phyloP scores from a whole-genome alignment of 1,140 invertebrate species.

The Zaprionus davidi region DNA sequence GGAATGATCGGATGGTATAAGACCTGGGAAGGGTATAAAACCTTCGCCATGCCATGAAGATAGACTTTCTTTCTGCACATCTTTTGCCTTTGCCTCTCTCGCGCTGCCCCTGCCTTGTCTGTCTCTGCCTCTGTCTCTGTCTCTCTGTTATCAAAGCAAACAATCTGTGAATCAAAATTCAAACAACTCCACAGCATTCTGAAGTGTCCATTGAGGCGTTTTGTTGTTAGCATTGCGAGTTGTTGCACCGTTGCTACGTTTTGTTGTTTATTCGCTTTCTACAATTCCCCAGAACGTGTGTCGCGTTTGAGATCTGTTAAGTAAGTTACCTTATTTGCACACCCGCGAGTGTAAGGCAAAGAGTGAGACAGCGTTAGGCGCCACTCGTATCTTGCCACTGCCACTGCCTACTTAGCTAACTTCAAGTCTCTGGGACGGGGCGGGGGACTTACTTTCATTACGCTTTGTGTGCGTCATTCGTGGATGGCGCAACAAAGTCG shows the following conservation, averaged over 20 bases:
- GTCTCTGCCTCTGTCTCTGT: not conserved
- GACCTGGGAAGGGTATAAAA: no score
- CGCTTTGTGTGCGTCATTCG: conserved; percentile 1
- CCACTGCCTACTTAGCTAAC: not conserved
- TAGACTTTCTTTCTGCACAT: not conserved
- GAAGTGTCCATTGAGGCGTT: not conserved
- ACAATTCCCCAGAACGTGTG: not conserved
- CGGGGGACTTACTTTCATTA: not conserved
- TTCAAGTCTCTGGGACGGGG: no score
- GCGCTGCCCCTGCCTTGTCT: not conserved
- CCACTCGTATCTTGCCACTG: not conserved
- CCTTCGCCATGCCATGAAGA: no score
- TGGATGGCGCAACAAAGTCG: not conserved
- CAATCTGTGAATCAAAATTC: not conserved
- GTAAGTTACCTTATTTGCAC: not conserved
- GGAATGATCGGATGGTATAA: no score
- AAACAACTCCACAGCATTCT: not conserved
- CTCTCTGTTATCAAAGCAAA: not conserved
- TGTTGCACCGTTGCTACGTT: not conserved
- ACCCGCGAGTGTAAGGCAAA: not conserved
- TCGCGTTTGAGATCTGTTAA: not conserved
- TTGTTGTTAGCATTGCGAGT: not conserved
- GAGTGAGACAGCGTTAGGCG: not conserved
- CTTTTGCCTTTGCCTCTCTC: not conserved
- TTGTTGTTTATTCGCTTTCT: not conserved